phyloP scores from a whole-genome alignment of 2,113 vertebrate genomes.

The Caranx ignobilis region DNA sequence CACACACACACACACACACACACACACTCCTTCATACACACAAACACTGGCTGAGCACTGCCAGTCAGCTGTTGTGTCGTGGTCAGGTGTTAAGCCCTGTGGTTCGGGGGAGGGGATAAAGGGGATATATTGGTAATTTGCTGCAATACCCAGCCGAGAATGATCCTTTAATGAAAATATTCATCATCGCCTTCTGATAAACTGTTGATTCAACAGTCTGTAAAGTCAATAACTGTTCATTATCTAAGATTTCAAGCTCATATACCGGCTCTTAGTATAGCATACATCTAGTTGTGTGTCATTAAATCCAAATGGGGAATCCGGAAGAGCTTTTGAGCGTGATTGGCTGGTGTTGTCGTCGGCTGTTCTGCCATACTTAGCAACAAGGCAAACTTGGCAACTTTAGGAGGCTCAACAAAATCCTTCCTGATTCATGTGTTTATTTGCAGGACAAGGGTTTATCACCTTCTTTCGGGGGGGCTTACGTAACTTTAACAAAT shows the following conservation, averaged over 20 bases:
- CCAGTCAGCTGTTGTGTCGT: slow-evolving; percentile 64
- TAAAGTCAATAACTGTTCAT: slow-evolving; percentile 38
- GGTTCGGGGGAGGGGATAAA: slow-evolving; percentile 57
- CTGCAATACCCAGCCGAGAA: slow-evolving; percentile 52
- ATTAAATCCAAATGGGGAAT: background rate
- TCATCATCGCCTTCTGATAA: slow-evolving; percentile 59
- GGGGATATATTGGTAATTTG: slow-evolving; percentile 68
- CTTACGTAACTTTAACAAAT: background rate
- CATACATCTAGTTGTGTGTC: background rate
- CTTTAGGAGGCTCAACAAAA: background rate
- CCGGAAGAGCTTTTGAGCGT: background rate
- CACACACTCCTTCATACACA: no score
- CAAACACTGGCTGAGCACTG: background rate
- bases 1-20: background rate
- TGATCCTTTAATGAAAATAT: slow-evolving; percentile 64
- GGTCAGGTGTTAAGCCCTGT: slow-evolving; percentile 63
- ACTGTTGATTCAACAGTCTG: slow-evolving; percentile 50
- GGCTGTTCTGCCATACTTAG: background rate
- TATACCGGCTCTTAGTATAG: background rate
- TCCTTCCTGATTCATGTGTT: slow-evolving; percentile 3
- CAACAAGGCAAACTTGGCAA: background rate
- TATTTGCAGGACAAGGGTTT: slow-evolving; percentile 19
- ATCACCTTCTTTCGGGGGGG: background rate
- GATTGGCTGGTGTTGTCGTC: background rate
- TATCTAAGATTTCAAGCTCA: slow-evolving; percentile 24